Conservation (phyloP, 2,797 vertebrate genomes). For the Lepilemur ruficaudatus region DNA sequence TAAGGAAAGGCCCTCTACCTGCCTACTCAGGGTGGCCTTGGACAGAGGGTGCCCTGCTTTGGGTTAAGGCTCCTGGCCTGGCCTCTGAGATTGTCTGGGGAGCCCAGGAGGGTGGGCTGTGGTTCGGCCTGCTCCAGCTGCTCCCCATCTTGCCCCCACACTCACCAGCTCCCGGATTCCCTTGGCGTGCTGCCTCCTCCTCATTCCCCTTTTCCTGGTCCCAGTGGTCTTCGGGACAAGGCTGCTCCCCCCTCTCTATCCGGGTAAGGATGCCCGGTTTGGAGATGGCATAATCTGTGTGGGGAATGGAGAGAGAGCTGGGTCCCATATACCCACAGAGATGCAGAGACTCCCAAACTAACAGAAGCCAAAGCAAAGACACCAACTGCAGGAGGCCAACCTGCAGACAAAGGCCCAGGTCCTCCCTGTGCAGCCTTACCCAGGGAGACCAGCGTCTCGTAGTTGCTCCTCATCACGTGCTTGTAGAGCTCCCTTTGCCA, state of each 20-base stretch:
- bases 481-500: slow-evolving; percentile 78
- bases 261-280: slow-evolving; percentile 69
- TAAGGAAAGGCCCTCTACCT: not conserved
- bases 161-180: slow-evolving; percentile 16
- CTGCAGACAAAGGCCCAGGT: not conserved
- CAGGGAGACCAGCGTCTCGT: slow-evolving; percentile 71
- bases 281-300: slow-evolving; percentile 70
- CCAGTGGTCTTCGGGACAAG: slow-evolving; percentile 10
- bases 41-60: accelerated
- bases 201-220: not conserved
- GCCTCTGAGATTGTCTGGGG: not conserved
- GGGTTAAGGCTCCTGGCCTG: not conserved
- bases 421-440: slow-evolving; percentile 38
- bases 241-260: slow-evolving; percentile 72
- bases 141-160: not conserved
- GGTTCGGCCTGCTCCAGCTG: not conserved
- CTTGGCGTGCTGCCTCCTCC: not conserved
- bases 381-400: not conserved
- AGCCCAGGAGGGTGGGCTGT: accelerated
- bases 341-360: not conserved
- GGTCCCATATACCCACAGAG: not conserved
- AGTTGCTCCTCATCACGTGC: slow-evolving; percentile 76
- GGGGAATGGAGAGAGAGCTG: not conserved
- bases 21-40: not conserved
- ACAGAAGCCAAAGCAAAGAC: not conserved